A percentile compares a stretch with the other conserved stretches of the same genome.
These are phyloP conservation scores for Pachymerium ferrugineum DNA, from an alignment of 2,888 invertebrate genomes.

Conservation along the genomic window DNA sequence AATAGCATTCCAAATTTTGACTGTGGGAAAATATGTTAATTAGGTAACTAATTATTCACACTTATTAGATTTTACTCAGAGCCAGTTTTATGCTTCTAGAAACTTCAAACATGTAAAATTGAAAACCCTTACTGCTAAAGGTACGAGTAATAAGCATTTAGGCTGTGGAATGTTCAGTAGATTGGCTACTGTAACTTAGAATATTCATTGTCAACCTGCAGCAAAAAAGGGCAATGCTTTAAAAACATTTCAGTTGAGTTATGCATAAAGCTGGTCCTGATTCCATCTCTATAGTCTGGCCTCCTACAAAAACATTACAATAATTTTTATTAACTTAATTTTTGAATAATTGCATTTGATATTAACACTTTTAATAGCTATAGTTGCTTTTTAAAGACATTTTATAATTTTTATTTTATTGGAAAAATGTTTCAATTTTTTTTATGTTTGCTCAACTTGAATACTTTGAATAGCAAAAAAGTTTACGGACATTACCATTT, in stretches of 20 bases:
- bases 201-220: no score
- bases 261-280: background rate
- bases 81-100: background rate
- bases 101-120: background rate
- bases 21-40: constrained; percentile 5
- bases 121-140: no score
- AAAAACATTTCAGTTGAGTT: no score
- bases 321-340: background rate
- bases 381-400: background rate
- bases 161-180: no score
- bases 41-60: constrained; percentile 10
- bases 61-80: background rate
- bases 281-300: background rate
- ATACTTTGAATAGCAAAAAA: background rate
- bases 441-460: constrained; percentile 11
- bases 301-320: constrained; percentile 7
- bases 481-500: background rate
- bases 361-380: background rate
- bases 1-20: background rate
- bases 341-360: background rate
- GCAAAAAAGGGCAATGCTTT: no score
- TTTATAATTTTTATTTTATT: background rate
- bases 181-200: no score
- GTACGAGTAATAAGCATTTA: constrained; percentile 20
- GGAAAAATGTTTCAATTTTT: background rate